These are phyloP conservation scores for Nomia melanderi DNA, from an alignment of 1,140 invertebrate genomes.

Conservation along the genomic window DNA sequence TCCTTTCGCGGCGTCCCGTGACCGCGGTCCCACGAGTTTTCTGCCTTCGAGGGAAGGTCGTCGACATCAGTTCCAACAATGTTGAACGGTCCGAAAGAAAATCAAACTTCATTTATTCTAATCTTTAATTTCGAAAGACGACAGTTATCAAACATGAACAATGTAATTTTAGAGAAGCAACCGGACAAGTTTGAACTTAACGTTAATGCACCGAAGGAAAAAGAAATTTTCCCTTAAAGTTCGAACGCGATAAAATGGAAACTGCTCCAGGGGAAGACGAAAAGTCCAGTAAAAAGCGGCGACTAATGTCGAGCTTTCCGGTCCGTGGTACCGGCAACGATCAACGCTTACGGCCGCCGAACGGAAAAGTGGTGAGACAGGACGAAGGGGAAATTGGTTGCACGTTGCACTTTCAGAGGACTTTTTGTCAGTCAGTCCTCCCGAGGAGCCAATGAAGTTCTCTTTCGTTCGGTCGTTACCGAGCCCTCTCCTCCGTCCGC, in stretches of 20 bases:
- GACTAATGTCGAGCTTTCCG: conserved; percentile 37
- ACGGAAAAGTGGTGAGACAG: conserved; percentile 72
- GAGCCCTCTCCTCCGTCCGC: conserved; percentile 34
- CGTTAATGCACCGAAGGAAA: too few relatives aligned
- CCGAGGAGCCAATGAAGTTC: conserved; percentile 70
- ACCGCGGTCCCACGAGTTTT: conserved; percentile 20
- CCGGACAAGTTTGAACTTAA: too few relatives aligned
- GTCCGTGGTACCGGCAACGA: conserved; percentile 34
- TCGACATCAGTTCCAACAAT: conserved; percentile 22
- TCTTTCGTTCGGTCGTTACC: conserved; percentile 68
- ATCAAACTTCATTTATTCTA: too few relatives aligned
- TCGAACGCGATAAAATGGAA: background rate
- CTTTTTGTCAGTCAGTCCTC: conserved; percentile 64
- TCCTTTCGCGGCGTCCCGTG: conserved; percentile 33
- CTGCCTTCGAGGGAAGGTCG: conserved; percentile 2
- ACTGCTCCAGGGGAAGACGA: background rate
- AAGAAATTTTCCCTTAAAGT: background rate
- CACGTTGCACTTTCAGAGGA: conserved; percentile 72
- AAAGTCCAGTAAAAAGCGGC: conserved; percentile 10
- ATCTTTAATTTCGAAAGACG: too few relatives aligned
- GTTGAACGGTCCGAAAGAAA: too few relatives aligned
- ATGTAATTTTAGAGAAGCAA: too few relatives aligned
- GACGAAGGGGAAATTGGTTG: conserved; percentile 72
- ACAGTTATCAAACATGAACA: too few relatives aligned
- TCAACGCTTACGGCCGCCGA: conserved; percentile 65